Conservation (phyloP, 2,797 vertebrate genomes). For the Pseudochirops corinnae region DNA sequence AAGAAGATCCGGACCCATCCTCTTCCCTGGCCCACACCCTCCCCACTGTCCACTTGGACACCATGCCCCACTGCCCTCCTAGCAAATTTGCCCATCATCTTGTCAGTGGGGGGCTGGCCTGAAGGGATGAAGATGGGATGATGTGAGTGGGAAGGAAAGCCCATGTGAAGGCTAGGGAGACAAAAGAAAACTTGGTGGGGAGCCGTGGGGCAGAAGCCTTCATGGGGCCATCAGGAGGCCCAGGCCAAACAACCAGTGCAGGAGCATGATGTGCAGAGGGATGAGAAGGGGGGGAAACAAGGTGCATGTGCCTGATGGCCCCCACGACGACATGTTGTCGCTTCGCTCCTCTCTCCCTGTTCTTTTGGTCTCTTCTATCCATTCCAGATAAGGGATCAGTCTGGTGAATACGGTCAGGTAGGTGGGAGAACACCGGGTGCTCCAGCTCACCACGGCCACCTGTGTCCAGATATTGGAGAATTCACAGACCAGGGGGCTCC, state of each 20-base stretch:
- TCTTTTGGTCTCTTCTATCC: background rate
- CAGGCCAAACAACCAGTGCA: background rate
- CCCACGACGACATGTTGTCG: accelerated
- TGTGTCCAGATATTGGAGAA: background rate
- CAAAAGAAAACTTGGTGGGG: background rate
- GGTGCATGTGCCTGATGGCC: background rate
- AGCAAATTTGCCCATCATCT: background rate
- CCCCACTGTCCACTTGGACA: background rate
- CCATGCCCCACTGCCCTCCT: background rate
- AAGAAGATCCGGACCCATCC: too few species aligned
- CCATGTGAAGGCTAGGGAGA: background rate
- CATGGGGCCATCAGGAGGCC: background rate
- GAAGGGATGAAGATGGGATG: background rate
- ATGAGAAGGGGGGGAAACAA: background rate
- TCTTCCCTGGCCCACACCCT: background rate
- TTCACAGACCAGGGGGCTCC: background rate
- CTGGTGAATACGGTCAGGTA: background rate
- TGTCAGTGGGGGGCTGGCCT: background rate
- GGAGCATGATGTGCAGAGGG: background rate
- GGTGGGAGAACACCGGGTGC: background rate
- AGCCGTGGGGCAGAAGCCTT: background rate
- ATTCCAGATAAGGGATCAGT: background rate
- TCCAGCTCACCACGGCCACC: background rate
- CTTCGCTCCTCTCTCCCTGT: background rate
- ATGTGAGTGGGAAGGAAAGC: background rate